phyloP scores from a whole-genome alignment of 2,113 vertebrate genomes.

The Cryptomyrus ogoouensis region DNA sequence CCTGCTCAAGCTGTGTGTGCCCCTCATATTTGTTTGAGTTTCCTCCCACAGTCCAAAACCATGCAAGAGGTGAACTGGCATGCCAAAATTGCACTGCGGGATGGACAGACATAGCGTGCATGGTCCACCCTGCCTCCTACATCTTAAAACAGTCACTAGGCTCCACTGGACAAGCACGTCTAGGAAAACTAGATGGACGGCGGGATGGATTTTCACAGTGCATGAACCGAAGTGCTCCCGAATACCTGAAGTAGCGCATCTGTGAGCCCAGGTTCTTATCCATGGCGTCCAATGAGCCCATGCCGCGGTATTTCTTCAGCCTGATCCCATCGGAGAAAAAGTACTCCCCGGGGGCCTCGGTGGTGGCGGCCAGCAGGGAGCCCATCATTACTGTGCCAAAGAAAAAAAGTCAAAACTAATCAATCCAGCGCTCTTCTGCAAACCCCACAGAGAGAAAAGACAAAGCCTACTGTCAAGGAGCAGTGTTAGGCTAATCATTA shows the following conservation, averaged over 20 bases:
- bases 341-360: slow-evolving; percentile 90
- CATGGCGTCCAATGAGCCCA: slow-evolving; percentile 97
- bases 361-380: slow-evolving; percentile 89
- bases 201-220: background rate
- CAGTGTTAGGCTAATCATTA: background rate
- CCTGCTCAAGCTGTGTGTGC: background rate
- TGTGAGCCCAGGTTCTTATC: slow-evolving; percentile 96
- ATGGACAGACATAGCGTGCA: background rate
- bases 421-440: background rate
- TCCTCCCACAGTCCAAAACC: background rate
- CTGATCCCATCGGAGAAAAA: slow-evolving; percentile 97
- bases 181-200: no score
- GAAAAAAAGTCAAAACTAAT: background rate
- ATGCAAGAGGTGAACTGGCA: background rate
- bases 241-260: slow-evolving; percentile 92
- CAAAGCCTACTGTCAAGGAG: background rate
- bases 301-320: slow-evolving; percentile 93
- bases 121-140: background rate
- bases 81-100: background rate
- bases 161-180: background rate
- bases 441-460: background rate
- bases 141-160: background rate
- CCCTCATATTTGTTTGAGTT: background rate
- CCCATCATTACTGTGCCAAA: slow-evolving; percentile 88
- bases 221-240: background rate